phyloP scores from a whole-genome alignment of 2,797 vertebrate species.

The Coluber constrictor region DNA sequence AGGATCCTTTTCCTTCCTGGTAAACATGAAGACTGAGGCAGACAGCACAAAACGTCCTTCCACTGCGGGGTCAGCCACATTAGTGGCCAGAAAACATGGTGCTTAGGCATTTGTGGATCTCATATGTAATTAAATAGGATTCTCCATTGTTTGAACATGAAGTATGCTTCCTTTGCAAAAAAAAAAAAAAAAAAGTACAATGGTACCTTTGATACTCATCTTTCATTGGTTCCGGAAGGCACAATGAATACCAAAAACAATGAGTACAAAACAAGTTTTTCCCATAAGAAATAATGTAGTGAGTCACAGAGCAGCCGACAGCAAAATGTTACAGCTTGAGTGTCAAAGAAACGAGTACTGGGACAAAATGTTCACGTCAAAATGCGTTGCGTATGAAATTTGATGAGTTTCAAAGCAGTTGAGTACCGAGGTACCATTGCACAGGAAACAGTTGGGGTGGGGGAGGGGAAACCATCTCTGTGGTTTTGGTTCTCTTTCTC shows the following conservation, averaged over 20 bases:
- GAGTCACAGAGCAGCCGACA: too few relatives aligned
- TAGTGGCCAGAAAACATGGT: not conserved
- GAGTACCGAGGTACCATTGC: too few relatives aligned
- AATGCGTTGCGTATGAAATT: accelerated
- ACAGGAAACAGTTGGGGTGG: not conserved
- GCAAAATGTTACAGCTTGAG: too few relatives aligned
- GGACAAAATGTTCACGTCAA: too few relatives aligned
- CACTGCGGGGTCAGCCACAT: not conserved
- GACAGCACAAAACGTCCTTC: not conserved
- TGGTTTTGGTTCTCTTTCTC: not conserved
- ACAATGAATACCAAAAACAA: too few relatives aligned
- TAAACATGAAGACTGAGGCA: not conserved
- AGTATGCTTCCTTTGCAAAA: not conserved
- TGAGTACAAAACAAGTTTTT: too few relatives aligned
- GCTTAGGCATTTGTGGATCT: not conserved
- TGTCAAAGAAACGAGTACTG: too few relatives aligned
- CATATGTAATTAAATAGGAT: not conserved
- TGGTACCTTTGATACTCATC: too few relatives aligned
- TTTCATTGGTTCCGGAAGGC: too few relatives aligned
- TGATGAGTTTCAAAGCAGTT: too few relatives aligned
- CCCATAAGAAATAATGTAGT: too few relatives aligned
- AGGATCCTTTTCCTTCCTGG: not conserved
- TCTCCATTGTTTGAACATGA: not conserved
- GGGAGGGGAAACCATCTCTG: not conserved
- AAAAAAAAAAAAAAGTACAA: too few relatives aligned